phyloP scores from a whole-genome alignment of 2,113 vertebrate species.

The Acinonyx jubatus region DNA sequence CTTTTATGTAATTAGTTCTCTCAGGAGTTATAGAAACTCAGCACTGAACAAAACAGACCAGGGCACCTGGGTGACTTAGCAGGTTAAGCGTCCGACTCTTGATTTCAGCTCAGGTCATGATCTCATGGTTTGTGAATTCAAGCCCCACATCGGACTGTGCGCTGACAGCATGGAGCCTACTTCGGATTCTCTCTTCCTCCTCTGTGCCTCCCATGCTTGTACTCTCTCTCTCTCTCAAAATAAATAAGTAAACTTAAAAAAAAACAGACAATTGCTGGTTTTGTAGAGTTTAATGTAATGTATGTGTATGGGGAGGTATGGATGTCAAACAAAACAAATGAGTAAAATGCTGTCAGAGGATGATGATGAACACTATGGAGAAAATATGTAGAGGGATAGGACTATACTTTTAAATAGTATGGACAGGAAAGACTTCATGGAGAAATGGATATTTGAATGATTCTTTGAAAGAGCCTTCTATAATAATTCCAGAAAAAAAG shows the following conservation, averaged over 20 bases:
- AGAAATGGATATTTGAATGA: background rate
- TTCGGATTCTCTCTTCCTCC: too few relatives aligned
- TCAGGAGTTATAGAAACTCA: background rate
- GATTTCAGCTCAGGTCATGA: too few relatives aligned
- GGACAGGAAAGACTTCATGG: background rate
- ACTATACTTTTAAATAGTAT: background rate
- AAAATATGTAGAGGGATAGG: background rate
- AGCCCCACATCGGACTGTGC: too few relatives aligned
- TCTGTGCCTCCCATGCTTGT: too few relatives aligned
- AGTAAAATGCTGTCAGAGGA: background rate
- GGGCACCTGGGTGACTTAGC: too few relatives aligned
- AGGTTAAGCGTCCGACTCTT: too few relatives aligned
- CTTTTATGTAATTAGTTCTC: background rate
- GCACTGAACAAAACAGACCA: background rate
- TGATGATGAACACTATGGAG: background rate
- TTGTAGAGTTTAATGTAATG: background rate
- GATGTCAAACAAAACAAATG: background rate
- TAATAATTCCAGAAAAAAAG: background rate
- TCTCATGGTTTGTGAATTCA: too few relatives aligned
- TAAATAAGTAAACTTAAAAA: too few relatives aligned
- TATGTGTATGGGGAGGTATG: background rate
- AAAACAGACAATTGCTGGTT: background rate
- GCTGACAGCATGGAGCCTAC: too few relatives aligned
- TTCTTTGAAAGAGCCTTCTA: background rate
- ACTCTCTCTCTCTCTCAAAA: too few relatives aligned